These are phyloP conservation scores for Pegea sp. DNA, from an alignment of 23 tunicate genomes.

Conservation along the genomic window DNA sequence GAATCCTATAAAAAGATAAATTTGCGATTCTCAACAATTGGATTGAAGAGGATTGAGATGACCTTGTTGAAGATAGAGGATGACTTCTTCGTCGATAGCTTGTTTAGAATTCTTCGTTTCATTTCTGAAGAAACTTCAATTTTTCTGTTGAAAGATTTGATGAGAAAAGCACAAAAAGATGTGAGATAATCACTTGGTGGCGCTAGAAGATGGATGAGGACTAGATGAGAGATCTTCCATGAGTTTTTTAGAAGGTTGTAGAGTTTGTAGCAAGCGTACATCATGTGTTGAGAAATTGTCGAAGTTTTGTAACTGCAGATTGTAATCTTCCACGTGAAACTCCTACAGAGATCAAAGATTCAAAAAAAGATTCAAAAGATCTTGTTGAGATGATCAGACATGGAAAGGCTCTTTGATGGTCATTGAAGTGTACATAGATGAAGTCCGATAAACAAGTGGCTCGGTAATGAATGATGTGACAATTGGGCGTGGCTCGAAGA, in stretches of 20 bases:
- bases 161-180: too few relatives aligned
- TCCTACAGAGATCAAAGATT: slow-evolving; percentile 3
- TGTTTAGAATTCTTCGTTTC: too few relatives aligned
- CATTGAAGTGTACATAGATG: slow-evolving; percentile 28
- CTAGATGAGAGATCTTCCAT: slow-evolving; percentile 18
- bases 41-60: too few relatives aligned
- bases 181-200: too few relatives aligned
- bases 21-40: too few relatives aligned
- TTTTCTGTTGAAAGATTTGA: too few relatives aligned
- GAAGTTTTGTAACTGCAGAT: slow-evolving; percentile 17
- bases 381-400: slow-evolving; percentile 7
- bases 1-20: too few relatives aligned
- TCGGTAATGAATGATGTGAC: slow-evolving; percentile 38
- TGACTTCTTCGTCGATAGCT: too few relatives aligned
- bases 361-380: not conserved
- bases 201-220: too few relatives aligned
- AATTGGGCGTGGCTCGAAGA: slow-evolving; percentile 89
- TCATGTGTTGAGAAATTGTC: slow-evolving; percentile 5
- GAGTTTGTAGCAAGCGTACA: not conserved
- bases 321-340: slow-evolving; percentile 5
- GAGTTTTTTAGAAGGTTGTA: slow-evolving; percentile 6
- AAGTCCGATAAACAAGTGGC: slow-evolving; percentile 7
- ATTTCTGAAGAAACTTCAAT: too few relatives aligned
- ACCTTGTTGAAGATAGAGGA: too few relatives aligned
- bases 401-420: slow-evolving; percentile 45